A percentile compares a stretch with the other conserved stretches of the same genome.
Conservation (phyloP, 2,113 vertebrate species). For the Pantherophis guttatus region DNA sequence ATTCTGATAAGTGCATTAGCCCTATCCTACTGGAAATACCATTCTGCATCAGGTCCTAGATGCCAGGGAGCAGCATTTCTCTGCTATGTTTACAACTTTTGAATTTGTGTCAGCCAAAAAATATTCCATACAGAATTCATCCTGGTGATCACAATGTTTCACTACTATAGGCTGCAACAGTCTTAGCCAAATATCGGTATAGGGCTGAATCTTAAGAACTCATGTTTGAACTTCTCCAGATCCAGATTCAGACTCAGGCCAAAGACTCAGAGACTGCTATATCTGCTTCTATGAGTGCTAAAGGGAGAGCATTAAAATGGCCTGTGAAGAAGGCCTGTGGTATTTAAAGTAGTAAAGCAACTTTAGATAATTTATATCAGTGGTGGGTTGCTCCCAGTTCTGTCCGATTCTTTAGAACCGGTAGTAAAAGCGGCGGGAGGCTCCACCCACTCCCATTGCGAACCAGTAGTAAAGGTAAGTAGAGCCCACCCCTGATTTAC, state of each 20-base stretch:
- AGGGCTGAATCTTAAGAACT: neutral
- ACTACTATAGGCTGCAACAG: neutral
- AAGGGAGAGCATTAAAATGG: neutral
- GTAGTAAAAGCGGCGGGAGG: too few relatives aligned
- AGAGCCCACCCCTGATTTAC: too few relatives aligned
- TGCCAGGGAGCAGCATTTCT: neutral
- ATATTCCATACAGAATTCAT: neutral
- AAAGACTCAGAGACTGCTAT: neutral
- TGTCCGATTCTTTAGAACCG: too few relatives aligned
- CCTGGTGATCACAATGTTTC: neutral
- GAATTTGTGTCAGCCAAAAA: neutral
- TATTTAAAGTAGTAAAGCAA: neutral
- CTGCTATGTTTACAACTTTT: neutral
- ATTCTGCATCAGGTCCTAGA: neutral
- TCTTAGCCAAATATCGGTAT: neutral
- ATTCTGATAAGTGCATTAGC: neutral
- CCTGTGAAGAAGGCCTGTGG: neutral
- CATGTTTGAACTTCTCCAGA: neutral
- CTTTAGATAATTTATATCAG: neutral
- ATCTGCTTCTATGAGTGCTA: neutral
- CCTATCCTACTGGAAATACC: neutral
- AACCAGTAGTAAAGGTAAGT: too few relatives aligned
- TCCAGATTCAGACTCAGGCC: neutral
- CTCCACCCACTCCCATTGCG: too few relatives aligned
- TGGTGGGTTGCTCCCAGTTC: too few relatives aligned